Base-by-base conservation (phyloP, 2,888 invertebrate genomes). In the Mayetiola destructor region DNA sequence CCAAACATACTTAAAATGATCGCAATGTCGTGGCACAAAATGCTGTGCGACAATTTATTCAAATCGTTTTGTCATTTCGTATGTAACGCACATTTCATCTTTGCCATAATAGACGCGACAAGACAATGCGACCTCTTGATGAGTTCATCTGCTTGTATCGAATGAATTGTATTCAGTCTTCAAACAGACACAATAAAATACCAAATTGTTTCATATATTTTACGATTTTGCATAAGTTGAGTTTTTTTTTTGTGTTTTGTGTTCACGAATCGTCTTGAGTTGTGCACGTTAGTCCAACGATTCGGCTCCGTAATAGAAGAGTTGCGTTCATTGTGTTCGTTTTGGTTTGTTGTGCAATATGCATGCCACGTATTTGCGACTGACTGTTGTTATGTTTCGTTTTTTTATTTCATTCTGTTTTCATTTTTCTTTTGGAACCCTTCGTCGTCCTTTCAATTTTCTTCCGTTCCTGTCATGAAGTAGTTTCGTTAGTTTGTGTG, bases 11-110 rank as follows among this genome's bases (percentile, higher is more conserved):
- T n/a, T n/a, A 27, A 48, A 48, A 48, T 48, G 12, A 23, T 16
- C 48, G n/a, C 23, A 39, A 39, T 20, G 18, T 10, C 39, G 20
- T 18, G 16, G 6, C 16, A 12, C 42, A 48, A 27, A 27, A 48
- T 48, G 48, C 48, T 27, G 42, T 40, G 39, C 14, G 48, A 48
- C 48, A 48, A 48, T 48, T 48, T 48, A 48, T 48, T 48, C 48
- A 48, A 48, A 48, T 48, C 48, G 27, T 48, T 48, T 48, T 27
- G 48, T 48, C 48, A 48, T 48, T 48, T 48, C 48, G 48, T 48
- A 48, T 48, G 48, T 48, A 48, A 23, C 48, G 48, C 48, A 48
- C 48, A 48, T 27, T 42, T 42, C 23, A 23, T 42, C 8, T 2
- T n/a, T n/a, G 39, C 18, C 14, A 48, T 27, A 27, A 48, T 48